Conservation (phyloP, 2,888 invertebrate genomes). For the Mythimna pallens region DNA sequence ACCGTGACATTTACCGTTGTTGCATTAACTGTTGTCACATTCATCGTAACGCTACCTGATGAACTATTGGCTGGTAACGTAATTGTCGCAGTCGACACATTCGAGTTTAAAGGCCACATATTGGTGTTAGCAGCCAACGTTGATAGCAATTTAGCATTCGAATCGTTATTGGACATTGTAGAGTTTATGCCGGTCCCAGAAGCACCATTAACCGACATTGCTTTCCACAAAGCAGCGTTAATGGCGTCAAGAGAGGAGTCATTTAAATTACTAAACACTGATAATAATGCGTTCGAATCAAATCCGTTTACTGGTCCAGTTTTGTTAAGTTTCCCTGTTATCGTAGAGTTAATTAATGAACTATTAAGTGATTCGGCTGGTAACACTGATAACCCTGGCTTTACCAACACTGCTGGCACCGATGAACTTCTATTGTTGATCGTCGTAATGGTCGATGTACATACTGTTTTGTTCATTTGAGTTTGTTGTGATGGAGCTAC, state of each 20-base stretch:
- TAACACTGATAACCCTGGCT: slow-evolving; percentile 13
- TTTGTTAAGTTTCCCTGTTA: slow-evolving; percentile 9
- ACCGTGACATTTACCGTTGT: slow-evolving; percentile 70
- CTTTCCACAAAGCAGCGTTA: not conserved
- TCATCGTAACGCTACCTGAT: slow-evolving; percentile 37
- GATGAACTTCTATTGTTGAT: slow-evolving; percentile 63
- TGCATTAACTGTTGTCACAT: slow-evolving; percentile 56
- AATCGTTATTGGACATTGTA: slow-evolving; percentile 8
- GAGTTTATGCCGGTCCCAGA: slow-evolving; percentile 2
- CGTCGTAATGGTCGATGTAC: slow-evolving; percentile 74
- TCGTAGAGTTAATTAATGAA: slow-evolving; percentile 31
- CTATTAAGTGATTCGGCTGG: slow-evolving; percentile 12
- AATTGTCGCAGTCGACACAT: slow-evolving; percentile 62
- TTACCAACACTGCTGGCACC: slow-evolving; percentile 2
- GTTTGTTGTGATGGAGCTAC: slow-evolving; percentile 62
- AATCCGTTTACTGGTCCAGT: not conserved
- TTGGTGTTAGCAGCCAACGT: not conserved
- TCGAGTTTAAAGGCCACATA: slow-evolving; percentile 46
- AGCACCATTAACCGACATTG: slow-evolving; percentile 3
- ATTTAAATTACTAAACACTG: not conserved
- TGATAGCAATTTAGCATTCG: not conserved
- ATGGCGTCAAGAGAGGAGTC: not conserved
- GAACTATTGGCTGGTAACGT: slow-evolving; percentile 24
- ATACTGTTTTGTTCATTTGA: slow-evolving; percentile 74
- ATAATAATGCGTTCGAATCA: not conserved